phyloP scores from a whole-genome alignment of 2,797 vertebrate genomes.

The Periophthalmus magnuspinnatus region DNA sequence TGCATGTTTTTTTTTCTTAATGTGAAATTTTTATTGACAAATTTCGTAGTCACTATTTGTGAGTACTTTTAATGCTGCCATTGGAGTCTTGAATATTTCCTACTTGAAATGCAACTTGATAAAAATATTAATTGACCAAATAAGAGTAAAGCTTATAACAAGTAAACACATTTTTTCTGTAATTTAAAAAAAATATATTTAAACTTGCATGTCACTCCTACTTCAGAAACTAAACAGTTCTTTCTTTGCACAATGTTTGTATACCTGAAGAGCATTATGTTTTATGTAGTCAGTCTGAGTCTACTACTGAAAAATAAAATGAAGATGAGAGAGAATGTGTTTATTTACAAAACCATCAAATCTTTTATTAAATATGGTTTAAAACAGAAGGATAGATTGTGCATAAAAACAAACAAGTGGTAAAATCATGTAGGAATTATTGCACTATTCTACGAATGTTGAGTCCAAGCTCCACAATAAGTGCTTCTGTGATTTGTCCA shows the following conservation, averaged over 20 bases:
- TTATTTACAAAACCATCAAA: slow-evolving; percentile 6
- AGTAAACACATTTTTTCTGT: not conserved
- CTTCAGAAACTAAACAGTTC: slow-evolving; percentile 15
- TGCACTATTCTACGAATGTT: slow-evolving; percentile 48
- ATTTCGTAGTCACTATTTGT: not conserved
- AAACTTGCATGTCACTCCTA: slow-evolving; percentile 31
- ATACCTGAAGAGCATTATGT: slow-evolving; percentile 37
- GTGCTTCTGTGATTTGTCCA: slow-evolving; percentile 39
- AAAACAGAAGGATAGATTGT: slow-evolving; percentile 42
- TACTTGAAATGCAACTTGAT: not conserved
- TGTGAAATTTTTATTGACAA: not conserved
- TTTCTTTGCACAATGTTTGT: slow-evolving; percentile 37
- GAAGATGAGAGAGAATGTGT: slow-evolving; percentile 18
- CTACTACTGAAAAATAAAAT: slow-evolving; percentile 52
- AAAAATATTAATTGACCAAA: slow-evolving; percentile 1
- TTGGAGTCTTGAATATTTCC: slow-evolving; percentile 1
- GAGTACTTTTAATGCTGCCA: not conserved
- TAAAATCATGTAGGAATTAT: slow-evolving; percentile 14
- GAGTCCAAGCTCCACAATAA: slow-evolving; percentile 29
- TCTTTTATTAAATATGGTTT: slow-evolving; percentile 66
- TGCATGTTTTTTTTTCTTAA: slow-evolving; percentile 1
- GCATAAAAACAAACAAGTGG: slow-evolving; percentile 35
- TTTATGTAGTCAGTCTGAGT: slow-evolving; percentile 42
- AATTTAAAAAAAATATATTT: too few relatives aligned
- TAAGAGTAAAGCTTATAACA: not conserved